A percentile compares a stretch with the other conserved stretches of the same genome.
Evolutionary conservation across 1,140 invertebrate species (phyloP).

Genomic region (Coenobita brevimanus): DNA sequence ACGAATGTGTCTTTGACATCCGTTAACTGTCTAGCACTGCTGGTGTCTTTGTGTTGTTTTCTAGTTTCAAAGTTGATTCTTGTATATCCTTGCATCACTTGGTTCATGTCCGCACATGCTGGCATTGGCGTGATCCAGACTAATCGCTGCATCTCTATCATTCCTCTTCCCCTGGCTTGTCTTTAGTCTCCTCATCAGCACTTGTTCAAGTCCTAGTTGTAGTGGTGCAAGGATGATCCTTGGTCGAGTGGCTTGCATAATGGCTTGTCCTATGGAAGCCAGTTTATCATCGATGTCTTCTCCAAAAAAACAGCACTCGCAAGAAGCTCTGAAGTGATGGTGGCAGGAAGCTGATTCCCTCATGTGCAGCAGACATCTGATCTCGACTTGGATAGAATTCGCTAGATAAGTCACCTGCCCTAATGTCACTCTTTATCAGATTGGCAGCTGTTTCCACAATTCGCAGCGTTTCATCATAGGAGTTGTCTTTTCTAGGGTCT

Average conservation of each 20-base stretch:
- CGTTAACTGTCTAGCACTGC: too few species aligned
- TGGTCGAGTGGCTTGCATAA: conserved; percentile 23
- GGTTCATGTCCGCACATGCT: too few species aligned
- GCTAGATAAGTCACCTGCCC: not conserved
- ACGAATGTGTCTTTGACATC: not conserved
- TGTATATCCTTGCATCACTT: not conserved
- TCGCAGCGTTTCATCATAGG: conserved; percentile 5
- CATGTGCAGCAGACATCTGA: not conserved
- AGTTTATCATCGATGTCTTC: conserved; percentile 11
- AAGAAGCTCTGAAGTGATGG: not conserved
- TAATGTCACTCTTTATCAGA: conserved; percentile 32
- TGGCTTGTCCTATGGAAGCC: not conserved
- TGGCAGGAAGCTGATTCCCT: not conserved
- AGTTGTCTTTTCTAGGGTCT: not conserved
- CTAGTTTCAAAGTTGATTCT: not conserved
- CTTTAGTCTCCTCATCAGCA: not conserved
- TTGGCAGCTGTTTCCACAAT: conserved; percentile 30
- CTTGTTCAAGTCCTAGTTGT: not conserved
- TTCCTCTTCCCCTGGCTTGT: not conserved
- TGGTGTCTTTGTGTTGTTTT: not conserved
- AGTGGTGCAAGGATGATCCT: not conserved
- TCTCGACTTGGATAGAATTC: conserved; percentile 27
- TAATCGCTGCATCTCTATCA: too few species aligned
- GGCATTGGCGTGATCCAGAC: too few species aligned
- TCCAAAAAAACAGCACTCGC: conserved; percentile 3